phyloP scores from a whole-genome alignment of 2,113 vertebrate species.

The Gymnobelideus leadbeateri region DNA sequence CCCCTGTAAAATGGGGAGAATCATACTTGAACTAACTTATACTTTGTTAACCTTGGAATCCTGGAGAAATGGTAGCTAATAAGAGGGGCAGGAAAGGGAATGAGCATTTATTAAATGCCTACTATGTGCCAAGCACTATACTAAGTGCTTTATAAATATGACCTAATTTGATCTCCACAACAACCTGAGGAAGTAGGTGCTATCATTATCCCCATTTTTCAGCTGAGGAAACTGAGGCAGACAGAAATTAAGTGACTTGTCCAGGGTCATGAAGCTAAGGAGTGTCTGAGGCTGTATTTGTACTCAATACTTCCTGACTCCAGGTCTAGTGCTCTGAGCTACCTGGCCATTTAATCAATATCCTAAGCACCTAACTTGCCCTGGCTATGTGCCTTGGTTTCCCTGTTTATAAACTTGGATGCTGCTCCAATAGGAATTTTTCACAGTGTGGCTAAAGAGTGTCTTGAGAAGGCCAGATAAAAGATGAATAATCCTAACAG shows the following conservation, averaged over 20 bases:
- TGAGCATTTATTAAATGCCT: too few species aligned
- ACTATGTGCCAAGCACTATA: too few species aligned
- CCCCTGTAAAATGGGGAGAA: neutral
- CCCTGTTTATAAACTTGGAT: conserved; percentile 47
- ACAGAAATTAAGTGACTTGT: neutral
- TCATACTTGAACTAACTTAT: too few species aligned
- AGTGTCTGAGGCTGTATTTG: neutral
- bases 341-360: neutral
- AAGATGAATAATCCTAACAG: conserved; percentile 14
- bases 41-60: too few species aligned
- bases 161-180: too few species aligned
- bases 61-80: too few species aligned
- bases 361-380: neutral
- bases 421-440: neutral
- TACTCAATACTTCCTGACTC: neutral
- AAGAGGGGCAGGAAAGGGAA: too few species aligned
- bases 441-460: conserved; percentile 32
- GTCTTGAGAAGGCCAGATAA: conserved; percentile 31
- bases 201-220: neutral
- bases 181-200: too few species aligned
- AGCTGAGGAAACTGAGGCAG: neutral
- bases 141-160: too few species aligned
- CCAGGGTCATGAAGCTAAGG: neutral
- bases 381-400: neutral
- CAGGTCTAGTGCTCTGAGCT: neutral